Percentiles rank a stretch among this genome's conserved stretches.
Conservation (phyloP, 2,113 vertebrate species). For the Calypte anna region DNA sequence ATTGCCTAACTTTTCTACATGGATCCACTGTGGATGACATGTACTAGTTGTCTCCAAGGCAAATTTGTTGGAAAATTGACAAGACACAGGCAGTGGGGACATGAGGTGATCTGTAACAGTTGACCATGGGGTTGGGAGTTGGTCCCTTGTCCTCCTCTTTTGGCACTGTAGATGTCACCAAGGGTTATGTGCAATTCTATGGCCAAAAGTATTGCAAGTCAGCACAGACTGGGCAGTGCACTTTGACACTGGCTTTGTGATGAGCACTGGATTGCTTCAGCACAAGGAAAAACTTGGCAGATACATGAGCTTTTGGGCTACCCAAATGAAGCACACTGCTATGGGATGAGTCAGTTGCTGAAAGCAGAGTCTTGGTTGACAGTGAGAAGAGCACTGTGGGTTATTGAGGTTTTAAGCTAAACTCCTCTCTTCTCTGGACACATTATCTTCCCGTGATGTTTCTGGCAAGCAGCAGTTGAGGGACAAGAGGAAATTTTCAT, state of each 20-base stretch:
- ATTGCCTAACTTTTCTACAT: rapidly evolving
- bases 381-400: neutral
- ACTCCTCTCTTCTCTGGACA: neutral
- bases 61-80: neutral
- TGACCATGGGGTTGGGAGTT: neutral
- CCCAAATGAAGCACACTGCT: neutral
- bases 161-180: neutral
- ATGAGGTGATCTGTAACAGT: neutral
- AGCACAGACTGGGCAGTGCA: neutral
- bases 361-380: neutral
- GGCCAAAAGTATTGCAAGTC: neutral
- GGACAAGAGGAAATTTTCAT: neutral
- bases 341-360: neutral
- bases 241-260: neutral
- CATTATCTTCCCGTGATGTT: neutral
- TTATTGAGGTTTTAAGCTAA: neutral
- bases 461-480: neutral
- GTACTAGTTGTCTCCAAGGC: neutral
- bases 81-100: neutral
- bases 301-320: neutral
- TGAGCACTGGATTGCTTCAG: neutral
- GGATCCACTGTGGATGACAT: neutral
- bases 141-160: neutral
- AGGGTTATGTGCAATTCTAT: neutral
- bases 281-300: neutral